Conservation (phyloP, 2,113 vertebrate genomes). For the Dermatemys mawii region DNA sequence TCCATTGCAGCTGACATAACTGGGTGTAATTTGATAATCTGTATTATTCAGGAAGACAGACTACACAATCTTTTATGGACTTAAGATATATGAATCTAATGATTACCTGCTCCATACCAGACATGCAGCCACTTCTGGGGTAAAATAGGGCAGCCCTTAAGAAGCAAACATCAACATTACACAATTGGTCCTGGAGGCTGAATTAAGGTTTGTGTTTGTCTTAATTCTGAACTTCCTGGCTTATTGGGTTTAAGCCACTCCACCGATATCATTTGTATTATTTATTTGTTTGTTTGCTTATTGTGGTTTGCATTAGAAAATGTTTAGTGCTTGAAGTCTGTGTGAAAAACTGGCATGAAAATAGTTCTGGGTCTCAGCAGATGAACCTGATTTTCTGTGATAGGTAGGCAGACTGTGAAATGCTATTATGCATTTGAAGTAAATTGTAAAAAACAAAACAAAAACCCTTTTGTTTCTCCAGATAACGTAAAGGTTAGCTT, state of each 20-base stretch:
- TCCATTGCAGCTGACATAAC: neutral
- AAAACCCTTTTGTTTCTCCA: conserved; percentile 28
- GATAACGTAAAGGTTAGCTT: conserved; percentile 6
- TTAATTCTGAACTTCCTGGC: neutral
- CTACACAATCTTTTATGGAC: neutral
- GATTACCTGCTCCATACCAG: neutral
- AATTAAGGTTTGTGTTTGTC: neutral
- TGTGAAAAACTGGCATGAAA: conserved; percentile 33
- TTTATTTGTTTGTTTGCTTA: neutral
- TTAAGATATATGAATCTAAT: neutral
- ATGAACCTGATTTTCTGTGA: conserved; percentile 37
- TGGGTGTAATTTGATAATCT: neutral
- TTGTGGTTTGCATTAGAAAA: conserved; percentile 36
- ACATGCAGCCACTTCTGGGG: neutral
- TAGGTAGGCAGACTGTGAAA: conserved; percentile 52
- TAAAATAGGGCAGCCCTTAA: neutral
- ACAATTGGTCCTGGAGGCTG: neutral
- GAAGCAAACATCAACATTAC: neutral
- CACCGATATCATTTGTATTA: neutral
- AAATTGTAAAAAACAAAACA: conserved; percentile 14
- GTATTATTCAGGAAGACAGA: neutral
- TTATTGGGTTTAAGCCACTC: neutral
- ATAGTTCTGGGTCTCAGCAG: conserved; percentile 23
- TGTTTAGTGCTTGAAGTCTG: neutral
- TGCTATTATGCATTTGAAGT: conserved; percentile 29